A percentile compares a stretch with the other conserved stretches of the same genome.
Conservation (phyloP, 2,888 invertebrate genomes). For the Chelonus formosanus region DNA sequence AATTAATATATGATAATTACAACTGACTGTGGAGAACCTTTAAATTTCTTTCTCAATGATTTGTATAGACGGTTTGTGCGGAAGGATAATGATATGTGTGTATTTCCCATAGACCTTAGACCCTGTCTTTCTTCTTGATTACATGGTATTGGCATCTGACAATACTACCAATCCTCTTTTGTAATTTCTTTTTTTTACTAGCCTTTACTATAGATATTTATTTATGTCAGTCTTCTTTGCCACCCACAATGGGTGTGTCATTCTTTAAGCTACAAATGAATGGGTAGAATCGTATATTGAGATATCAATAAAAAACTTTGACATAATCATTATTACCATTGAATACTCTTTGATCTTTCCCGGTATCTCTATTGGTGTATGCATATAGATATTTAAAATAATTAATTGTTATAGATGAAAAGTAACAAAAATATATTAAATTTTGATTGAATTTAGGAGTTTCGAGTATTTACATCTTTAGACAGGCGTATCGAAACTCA, state of each 20-base stretch:
- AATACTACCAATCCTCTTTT: constrained; percentile 44
- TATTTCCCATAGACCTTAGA: constrained; percentile 40
- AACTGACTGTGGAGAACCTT: constrained; percentile 36
- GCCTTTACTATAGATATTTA: not conserved
- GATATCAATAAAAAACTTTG: too few species aligned
- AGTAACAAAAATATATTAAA: not conserved
- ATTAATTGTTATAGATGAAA: constrained; percentile 21
- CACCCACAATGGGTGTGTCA: too few species aligned
- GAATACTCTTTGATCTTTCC: constrained; percentile 58
- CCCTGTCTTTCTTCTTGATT: constrained; percentile 47
- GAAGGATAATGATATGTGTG: constrained; percentile 57
- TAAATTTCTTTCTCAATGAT: constrained; percentile 40
- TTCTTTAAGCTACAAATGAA: not conserved
- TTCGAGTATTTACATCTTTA: constrained; percentile 4
- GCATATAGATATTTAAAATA: too few species aligned
- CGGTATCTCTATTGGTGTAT: constrained; percentile 35
- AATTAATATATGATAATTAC: not conserved
- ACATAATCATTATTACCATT: too few species aligned
- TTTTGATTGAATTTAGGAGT: constrained; percentile 4
- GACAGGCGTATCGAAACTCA: constrained; percentile 12
- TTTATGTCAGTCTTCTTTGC: not conserved
- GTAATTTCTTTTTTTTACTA: not conserved
- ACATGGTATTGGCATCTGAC: constrained; percentile 58
- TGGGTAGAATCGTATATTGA: constrained; percentile 21
- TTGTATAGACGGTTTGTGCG: not conserved